Conservation (phyloP, 2,888 invertebrate genomes). For the Ashinkailepas kermadecensis region DNA sequence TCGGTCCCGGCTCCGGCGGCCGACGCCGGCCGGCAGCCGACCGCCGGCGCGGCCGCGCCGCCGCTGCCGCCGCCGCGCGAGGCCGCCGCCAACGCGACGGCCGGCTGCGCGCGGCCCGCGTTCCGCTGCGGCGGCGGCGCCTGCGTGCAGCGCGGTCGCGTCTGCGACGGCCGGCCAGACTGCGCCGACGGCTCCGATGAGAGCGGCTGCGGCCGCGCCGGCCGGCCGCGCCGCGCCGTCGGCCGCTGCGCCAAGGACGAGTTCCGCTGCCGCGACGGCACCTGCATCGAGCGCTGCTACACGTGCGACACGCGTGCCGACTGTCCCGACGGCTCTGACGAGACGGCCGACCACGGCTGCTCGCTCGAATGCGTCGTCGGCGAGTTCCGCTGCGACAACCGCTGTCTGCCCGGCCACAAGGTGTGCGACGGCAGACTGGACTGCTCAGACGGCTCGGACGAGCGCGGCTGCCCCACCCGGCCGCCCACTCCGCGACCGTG, state of each 20-base stretch:
- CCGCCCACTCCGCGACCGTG: background rate
- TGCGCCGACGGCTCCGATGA: too few relatives aligned
- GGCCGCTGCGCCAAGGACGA: background rate
- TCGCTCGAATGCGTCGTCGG: background rate
- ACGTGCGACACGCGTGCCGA: background rate
- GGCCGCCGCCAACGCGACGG: background rate
- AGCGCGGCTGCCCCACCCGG: background rate
- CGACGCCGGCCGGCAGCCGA: background rate
- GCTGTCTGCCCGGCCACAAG: background rate
- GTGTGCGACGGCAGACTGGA: background rate
- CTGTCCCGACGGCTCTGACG: background rate
- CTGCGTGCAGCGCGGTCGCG: background rate
- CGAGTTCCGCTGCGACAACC: background rate
- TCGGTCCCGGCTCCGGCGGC: too few relatives aligned
- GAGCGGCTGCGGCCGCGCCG: background rate
- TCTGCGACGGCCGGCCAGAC: background rate
- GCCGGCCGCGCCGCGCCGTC: background rate
- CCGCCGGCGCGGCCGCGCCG: background rate
- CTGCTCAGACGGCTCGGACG: background rate
- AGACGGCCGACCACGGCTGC: background rate
- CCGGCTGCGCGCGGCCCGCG: background rate
- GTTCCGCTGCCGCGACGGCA: constrained; percentile 2
- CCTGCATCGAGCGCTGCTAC: constrained; percentile 6
- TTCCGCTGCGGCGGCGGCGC: background rate
- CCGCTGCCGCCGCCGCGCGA: background rate